These are phyloP conservation scores for Palythoa heliodiscus DNA, from an alignment of 92 coral and sea anemone genomes.

Conservation along the genomic window DNA sequence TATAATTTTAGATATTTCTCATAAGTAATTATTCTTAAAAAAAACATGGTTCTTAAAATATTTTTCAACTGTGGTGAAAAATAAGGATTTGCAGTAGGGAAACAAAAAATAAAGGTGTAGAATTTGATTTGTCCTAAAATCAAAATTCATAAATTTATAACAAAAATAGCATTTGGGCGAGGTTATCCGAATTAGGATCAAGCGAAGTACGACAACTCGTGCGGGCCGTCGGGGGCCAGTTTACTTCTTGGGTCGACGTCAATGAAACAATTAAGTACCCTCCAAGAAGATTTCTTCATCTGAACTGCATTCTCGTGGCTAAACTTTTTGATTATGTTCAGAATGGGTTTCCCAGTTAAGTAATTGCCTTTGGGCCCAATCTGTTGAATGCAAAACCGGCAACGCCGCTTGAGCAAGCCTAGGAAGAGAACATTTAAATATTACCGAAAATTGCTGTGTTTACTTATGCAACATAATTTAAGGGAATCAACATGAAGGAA, in stretches of 20 bases:
- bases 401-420: neutral
- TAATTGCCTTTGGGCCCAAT: neutral
- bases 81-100: neutral
- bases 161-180: constrained; percentile 42
- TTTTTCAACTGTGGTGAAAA: constrained; percentile 4
- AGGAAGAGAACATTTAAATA: neutral
- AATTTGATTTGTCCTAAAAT: neutral
- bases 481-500: constrained; percentile 11
- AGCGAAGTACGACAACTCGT: neutral
- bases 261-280: neutral
- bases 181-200: neutral
- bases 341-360: neutral
- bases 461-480: constrained; percentile 8
- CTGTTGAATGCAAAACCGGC: neutral
- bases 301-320: neutral
- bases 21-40: neutral
- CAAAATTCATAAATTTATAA: neutral
- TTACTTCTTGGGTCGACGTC: neutral
- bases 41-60: neutral
- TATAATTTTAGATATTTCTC: neutral
- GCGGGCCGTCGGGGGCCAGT: neutral
- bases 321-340: neutral
- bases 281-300: neutral
- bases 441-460: constrained; percentile 18
- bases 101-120: neutral